A percentile compares a stretch with the other conserved stretches of the same genome.
Conservation (phyloP, 2,113 vertebrate genomes). For the Pollimyrus isidori region DNA sequence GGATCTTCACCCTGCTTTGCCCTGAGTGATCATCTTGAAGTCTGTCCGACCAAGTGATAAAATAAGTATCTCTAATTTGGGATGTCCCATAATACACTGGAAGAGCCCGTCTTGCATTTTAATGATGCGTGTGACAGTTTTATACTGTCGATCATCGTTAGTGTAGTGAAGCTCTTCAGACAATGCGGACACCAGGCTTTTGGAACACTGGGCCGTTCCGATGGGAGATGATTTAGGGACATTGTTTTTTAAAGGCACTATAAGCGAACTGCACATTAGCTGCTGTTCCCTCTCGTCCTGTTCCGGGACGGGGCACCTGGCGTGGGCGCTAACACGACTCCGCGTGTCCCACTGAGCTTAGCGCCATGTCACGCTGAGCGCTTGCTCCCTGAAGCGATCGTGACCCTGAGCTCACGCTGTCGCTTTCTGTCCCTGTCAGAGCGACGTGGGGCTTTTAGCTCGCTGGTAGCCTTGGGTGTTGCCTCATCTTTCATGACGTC, state of each 20-base stretch:
- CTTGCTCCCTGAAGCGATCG: not conserved
- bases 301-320: not conserved
- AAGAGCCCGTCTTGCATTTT: too few species aligned
- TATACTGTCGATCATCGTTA: not conserved
- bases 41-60: not conserved
- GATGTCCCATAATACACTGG: not conserved
- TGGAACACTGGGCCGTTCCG: not conserved
- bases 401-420: not conserved
- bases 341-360: not conserved
- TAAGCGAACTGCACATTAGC: not conserved
- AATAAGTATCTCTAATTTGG: constrained; percentile 1
- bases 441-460: not conserved
- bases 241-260: not conserved
- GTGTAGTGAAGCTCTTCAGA: not conserved
- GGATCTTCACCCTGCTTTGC: not conserved
- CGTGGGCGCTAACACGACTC: not conserved
- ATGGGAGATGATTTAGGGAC: not conserved
- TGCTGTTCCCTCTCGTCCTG: not conserved
- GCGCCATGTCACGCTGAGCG: not conserved
- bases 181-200: not conserved
- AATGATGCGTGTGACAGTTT: not conserved
- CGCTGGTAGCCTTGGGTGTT: not conserved
- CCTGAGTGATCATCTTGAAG: not conserved
- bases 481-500: not conserved
- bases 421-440: not conserved